phyloP scores from a whole-genome alignment of 30 jellyfish, hydroid and myxozoan genomes.

The Hydractinia symbiolongicarpus region DNA sequence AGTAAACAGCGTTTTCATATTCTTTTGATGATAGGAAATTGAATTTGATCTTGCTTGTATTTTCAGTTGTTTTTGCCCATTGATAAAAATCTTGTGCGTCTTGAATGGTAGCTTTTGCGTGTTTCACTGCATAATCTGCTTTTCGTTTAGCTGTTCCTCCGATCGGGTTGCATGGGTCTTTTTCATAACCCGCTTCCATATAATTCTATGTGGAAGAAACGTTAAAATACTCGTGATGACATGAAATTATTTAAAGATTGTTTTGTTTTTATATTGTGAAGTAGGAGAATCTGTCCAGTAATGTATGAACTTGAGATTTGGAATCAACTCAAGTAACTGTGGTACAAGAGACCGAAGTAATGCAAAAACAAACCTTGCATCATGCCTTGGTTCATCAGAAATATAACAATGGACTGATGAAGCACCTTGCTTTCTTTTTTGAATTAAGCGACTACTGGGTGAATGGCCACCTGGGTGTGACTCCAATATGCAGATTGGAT shows the following conservation, averaged over 20 bases:
- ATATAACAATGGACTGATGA: conserved; percentile 4
- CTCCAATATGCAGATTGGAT: conserved; percentile 4
- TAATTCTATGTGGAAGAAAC: conserved; percentile 11
- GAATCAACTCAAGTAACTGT: background rate
- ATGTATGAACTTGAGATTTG: background rate
- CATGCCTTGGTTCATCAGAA: conserved; percentile 27
- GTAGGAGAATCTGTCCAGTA: conserved; percentile 20
- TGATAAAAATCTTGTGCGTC: conserved; percentile 6
- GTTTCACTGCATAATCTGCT: conserved; percentile 15
- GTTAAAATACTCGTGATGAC: conserved; percentile 9
- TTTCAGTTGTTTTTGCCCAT: conserved; percentile 1
- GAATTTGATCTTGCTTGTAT: background rate
- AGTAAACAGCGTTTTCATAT: background rate
- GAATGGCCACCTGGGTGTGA: conserved; percentile 16
- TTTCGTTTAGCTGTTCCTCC: conserved; percentile 30
- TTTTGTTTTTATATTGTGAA: background rate
- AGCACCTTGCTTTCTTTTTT: background rate
- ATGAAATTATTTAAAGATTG: conserved; percentile 18
- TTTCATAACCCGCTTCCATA: conserved; percentile 16
- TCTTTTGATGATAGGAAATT: background rate
- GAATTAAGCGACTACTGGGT: conserved; percentile 13
- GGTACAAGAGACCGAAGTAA: background rate
- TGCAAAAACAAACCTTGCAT: conserved; percentile 3
- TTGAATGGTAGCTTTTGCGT: conserved; percentile 17
- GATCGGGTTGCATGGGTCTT: conserved; percentile 17